Evolutionary conservation across 2,888 invertebrate genomes (phyloP), one percentile per base, ranked within the genome.

Genomic region (Agriopis aurantiaria): DNA sequence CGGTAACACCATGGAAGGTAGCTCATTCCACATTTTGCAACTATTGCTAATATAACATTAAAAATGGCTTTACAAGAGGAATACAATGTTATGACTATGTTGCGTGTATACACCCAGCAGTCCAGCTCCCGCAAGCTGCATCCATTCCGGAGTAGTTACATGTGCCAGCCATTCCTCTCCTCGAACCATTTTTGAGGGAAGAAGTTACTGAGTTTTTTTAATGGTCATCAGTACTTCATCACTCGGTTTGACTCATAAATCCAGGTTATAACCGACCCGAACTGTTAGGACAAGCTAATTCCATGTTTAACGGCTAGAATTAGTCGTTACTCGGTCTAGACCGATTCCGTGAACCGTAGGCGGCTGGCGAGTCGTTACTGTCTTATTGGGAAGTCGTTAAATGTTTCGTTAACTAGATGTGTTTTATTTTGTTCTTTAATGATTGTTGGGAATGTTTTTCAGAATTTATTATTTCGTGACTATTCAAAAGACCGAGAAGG

Each of bases 271-370:
- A 61, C 61, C 43, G 9, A 43, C 48, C 7, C 14, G 9, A 55
- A 53, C 48, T 41, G 23, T 55, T 53, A 53, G 56, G 46, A 43
- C 48, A 8, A 59, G 23, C 59, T 69, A 64, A 64, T 60, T 48
- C 33, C 14, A 49, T 33, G 59, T 64, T 64, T 69, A 45, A 69
- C 43, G 33, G 48, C 59, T 12, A 63, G 53, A 52, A 59, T 68
- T 55, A 55, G 68, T 69, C 68, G 68, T 69, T 60, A 69, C 41
- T 8, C 8, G 59, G 68, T 69, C 69, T 69, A 69, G 69, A 69
- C 69, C 55, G 59, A 49, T 53, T 23, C 56, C 41, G 51, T 43
- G 33, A 59, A 43, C 55, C 49, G 51, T 43, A 63, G 65, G 60
- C 65, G 60, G 65, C 65, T 40, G 56, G 33, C 12, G 3, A 12